Percentiles rank a stretch among this genome's conserved stretches.
These are phyloP conservation scores for Phrynocephalus forsythii DNA, from an alignment of 2,797 vertebrate species.

Conservation along the genomic window DNA sequence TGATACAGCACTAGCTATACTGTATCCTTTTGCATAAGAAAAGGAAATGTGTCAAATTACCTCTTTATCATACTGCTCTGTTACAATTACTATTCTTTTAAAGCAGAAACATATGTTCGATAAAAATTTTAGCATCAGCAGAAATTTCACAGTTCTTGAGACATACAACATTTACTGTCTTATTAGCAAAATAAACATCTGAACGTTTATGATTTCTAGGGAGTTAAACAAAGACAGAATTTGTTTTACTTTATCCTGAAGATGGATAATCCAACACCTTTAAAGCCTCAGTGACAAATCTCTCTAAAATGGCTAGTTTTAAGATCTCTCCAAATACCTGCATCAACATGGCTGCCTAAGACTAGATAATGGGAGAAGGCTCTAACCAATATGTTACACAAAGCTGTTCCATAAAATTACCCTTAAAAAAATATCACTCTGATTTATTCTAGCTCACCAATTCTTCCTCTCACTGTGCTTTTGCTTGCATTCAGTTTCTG, in stretches of 20 bases:
- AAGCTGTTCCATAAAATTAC: not conserved
- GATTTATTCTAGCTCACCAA: not conserved
- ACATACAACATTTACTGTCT: slow-evolving; percentile 12
- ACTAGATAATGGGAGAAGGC: slow-evolving; percentile 22
- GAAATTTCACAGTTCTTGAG: slow-evolving; percentile 39
- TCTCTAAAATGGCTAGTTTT: slow-evolving; percentile 24
- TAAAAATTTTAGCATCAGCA: slow-evolving; percentile 30
- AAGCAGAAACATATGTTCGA: slow-evolving; percentile 23
- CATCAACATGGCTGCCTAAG: not conserved
- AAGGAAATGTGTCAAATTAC: no score
- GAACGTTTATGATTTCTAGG: slow-evolving; percentile 35
- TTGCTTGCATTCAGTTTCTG: not conserved
- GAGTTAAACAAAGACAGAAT: slow-evolving; percentile 2
- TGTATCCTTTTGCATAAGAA: no score
- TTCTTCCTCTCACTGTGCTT: not conserved
- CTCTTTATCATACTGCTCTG: slow-evolving; percentile 52
- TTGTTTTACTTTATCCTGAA: slow-evolving; percentile 14
- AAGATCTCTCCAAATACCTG: slow-evolving; percentile 12
- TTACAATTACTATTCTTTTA: slow-evolving; percentile 60
- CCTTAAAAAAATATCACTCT: not conserved
- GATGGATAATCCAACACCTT: slow-evolving; percentile 28
- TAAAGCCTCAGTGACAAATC: slow-evolving; percentile 14
- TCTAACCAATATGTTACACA: slow-evolving; percentile 21
- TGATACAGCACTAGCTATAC: no score
- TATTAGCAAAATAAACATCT: slow-evolving; percentile 31